These are phyloP conservation scores for Carduelis carduelis DNA, from an alignment of 2,797 vertebrate species.

Conservation along the genomic window DNA sequence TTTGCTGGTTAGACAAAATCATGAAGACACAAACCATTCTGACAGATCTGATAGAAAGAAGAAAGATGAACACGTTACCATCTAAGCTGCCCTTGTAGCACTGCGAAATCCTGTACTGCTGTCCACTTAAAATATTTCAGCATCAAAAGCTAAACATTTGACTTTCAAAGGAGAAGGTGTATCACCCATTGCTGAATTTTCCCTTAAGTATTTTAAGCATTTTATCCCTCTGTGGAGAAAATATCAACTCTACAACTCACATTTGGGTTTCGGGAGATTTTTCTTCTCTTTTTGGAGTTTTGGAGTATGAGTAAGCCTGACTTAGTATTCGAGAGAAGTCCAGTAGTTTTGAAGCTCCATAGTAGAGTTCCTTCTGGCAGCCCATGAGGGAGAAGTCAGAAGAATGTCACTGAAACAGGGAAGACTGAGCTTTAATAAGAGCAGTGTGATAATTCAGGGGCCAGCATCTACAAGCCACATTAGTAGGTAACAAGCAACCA, in stretches of 20 bases:
- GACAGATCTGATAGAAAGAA: conserved; percentile 31
- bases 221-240: background rate
- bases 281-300: background rate
- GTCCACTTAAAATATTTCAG: conserved; percentile 43
- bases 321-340: background rate
- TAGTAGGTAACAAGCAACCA: background rate
- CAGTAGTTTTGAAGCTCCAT: background rate
- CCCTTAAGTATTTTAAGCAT: background rate
- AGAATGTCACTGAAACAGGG: background rate
- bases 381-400: background rate
- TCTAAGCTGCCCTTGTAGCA: conserved; percentile 9
- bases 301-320: background rate
- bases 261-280: background rate
- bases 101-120: conserved; percentile 13
- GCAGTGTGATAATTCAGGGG: background rate
- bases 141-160: conserved; percentile 37
- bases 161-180: background rate
- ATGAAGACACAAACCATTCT: conserved; percentile 32
- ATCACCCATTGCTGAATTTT: background rate
- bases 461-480: background rate
- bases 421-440: conserved; percentile 6
- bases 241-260: background rate
- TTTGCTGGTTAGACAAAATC: conserved; percentile 28
- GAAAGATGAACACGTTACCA: conserved; percentile 9
- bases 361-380: background rate